Percentiles rank a stretch among this genome's conserved stretches.
Conservation (phyloP, 2,797 vertebrate genomes). For the Artibeus jamaicensis region DNA sequence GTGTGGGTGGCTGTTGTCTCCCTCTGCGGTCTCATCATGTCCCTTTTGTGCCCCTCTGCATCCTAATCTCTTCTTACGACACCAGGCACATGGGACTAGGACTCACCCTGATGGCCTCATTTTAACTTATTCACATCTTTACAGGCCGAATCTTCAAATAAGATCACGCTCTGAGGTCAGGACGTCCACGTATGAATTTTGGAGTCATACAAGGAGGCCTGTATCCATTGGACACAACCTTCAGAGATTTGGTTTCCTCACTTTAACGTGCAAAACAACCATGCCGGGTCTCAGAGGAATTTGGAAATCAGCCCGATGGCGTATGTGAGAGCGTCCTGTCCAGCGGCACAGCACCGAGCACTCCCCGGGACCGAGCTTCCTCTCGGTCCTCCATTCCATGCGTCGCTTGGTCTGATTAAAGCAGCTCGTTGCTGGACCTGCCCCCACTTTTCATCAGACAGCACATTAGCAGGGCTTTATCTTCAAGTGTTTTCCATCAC, state of each 20-base stretch:
- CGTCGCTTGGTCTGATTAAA: background rate
- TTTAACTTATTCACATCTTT: background rate
- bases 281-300: fast-evolving
- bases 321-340: fast-evolving
- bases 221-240: background rate
- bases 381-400: background rate
- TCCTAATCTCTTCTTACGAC: background rate
- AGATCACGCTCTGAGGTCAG: background rate
- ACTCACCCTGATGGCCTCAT: too few species aligned
- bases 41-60: background rate
- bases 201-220: too few species aligned
- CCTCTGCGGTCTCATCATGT: fast-evolving
- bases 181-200: background rate
- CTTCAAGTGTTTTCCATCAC: background rate
- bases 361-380: fast-evolving
- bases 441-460: background rate
- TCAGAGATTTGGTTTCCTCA: background rate
- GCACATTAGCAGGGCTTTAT: background rate
- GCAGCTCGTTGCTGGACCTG: background rate
- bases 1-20: background rate
- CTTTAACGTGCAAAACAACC: background rate
- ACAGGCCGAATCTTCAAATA: background rate
- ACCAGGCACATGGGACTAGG: too few species aligned
- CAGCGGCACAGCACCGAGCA: too few species aligned
- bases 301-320: background rate